Evolutionary conservation across 2,888 invertebrate genomes (phyloP).

Genomic region (Glaucopsyche alexis): DNA sequence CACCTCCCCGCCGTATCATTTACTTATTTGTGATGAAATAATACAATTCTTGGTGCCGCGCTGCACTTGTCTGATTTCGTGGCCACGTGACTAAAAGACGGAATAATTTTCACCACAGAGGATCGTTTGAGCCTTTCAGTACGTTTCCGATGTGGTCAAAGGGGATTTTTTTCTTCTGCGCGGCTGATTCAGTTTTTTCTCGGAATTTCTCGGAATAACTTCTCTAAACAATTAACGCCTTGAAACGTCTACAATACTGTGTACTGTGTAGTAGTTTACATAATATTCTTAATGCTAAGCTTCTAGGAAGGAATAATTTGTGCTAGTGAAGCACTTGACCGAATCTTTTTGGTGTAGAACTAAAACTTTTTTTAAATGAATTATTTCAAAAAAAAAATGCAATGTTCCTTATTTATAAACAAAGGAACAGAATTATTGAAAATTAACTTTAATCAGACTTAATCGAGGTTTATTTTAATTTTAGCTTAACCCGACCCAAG

Average conservation of each 20-base stretch:
- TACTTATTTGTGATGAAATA: too few species aligned
- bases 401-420: too few species aligned
- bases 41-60: not conserved
- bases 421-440: too few species aligned
- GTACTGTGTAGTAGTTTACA: not conserved
- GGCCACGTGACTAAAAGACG: not conserved
- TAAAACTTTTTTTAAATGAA: not conserved
- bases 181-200: slow-evolving; percentile 1
- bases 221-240: not conserved
- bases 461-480: too few species aligned
- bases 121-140: not conserved
- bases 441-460: too few species aligned
- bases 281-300: not conserved
- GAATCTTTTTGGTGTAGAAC: not conserved
- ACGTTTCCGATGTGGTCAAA: not conserved
- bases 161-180: not conserved
- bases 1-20: too few species aligned
- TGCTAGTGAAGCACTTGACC: not conserved
- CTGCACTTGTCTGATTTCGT: not conserved
- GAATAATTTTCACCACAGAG: slow-evolving; percentile 4
- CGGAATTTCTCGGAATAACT: not conserved
- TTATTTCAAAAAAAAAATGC: too few species aligned
- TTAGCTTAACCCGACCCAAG: too few species aligned
- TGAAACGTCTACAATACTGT: not conserved
- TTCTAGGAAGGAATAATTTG: not conserved